A percentile compares a stretch with the other conserved stretches of the same genome.
These are phyloP conservation scores for Galleria mellonella DNA, from an alignment of 1,140 invertebrate species.

Conservation along the genomic window DNA sequence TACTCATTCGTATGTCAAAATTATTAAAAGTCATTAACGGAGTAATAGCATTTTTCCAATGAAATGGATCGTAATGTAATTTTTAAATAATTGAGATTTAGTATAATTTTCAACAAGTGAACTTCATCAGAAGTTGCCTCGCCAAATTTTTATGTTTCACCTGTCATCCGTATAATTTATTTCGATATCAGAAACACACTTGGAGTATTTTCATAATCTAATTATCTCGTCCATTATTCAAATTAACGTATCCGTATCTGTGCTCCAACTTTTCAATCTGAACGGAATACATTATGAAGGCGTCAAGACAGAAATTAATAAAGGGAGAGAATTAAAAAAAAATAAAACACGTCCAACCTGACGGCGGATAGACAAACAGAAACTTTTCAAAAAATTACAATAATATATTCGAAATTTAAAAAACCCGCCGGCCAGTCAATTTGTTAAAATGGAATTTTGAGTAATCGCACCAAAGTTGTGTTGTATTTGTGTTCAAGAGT, in stretches of 20 bases:
- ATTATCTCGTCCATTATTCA: constrained; percentile 23
- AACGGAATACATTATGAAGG: constrained; percentile 38
- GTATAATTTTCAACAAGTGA: too few relatives aligned
- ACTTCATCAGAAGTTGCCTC: too few relatives aligned
- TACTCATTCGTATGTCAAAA: too few relatives aligned
- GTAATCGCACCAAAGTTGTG: constrained; percentile 9
- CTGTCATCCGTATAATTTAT: too few relatives aligned
- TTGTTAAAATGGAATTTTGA: constrained; percentile 13
- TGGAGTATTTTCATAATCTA: too few relatives aligned
- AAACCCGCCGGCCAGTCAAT: constrained; percentile 27
- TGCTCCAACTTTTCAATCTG: constrained; percentile 49
- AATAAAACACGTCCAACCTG: constrained; percentile 23
- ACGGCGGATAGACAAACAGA: constrained; percentile 26
- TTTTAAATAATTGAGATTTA: too few relatives aligned
- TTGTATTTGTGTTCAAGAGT: constrained; percentile 1
- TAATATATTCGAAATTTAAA: constrained; percentile 56
- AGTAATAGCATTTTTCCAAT: too few relatives aligned
- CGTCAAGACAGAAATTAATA: constrained; percentile 43
- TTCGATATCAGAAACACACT: not conserved
- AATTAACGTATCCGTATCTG: constrained; percentile 25
- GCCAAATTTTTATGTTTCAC: too few relatives aligned
- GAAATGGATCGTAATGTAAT: too few relatives aligned
- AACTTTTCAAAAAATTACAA: constrained; percentile 53
- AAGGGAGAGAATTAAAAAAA: too few relatives aligned
- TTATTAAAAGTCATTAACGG: too few relatives aligned